Base-by-base conservation (phyloP, 35 echinoderm and acorn worm genomes). In the Ophioderma brevispina region DNA sequence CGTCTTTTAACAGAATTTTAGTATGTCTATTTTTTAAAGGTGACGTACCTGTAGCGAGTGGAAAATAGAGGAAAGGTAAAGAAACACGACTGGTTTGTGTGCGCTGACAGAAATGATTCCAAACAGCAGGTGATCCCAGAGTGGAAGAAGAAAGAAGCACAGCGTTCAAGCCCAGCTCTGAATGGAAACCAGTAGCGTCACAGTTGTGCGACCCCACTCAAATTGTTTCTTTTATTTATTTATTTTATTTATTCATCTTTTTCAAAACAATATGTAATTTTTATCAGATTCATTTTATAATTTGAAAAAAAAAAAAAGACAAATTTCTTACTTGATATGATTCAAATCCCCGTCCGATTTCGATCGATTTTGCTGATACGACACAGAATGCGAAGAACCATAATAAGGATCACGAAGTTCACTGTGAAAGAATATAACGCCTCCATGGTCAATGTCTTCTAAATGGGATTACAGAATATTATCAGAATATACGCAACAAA, bases 61-160 rank as follows among this genome's bases (percentile, higher is more conserved):
- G 76, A 91, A 89, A 17, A 94, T 84, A 36, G 92, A 77, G 33
- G 94, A 98, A 23, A 98, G 82, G 36, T 98, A 98, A 76, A 95
- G 90, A 55, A 98, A 94, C 25, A 94, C 79, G 0, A 98, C 18
- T 10, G 96, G n/a, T n/a, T n/a, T 94, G 40, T 52, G 42, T 76
- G 80, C 80, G 78, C 90, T 91, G 6, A 94, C 39, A 1, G 91
- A 91, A 39, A 98, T 76, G 39, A 91, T 40, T 15, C 96, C 96
- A 40, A 98, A 91, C 35, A 89, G 56, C 96, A 98, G 0, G 96
- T 89, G 1, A 94, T 64, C 4, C 96, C 96, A 36, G 92, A 77
- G 33, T 94, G 56, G 0, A 92, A 92, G 0, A 92, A 76, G 0
- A 98, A 82, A 17, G 94, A 75, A 17, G 87, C 77, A 14, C 85